Evolutionary conservation across 2,888 invertebrate species (phyloP).

Genomic region (Dinocampus coccinellae): DNA sequence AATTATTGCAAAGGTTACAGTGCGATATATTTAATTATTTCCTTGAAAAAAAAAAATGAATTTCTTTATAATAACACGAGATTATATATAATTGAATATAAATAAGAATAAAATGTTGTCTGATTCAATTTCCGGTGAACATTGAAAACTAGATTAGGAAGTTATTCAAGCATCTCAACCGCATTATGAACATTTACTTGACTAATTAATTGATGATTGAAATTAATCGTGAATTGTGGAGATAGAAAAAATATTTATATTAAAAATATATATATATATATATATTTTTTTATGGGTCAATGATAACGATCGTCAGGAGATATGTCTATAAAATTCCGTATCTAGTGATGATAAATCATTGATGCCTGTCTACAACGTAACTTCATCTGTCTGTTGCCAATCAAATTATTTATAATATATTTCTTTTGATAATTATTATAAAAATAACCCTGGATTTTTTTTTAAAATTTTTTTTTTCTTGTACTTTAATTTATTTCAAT

Average conservation of each 20-base stretch:
- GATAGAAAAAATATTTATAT: slow-evolving; percentile 2
- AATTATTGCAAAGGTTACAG: background rate
- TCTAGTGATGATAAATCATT: background rate
- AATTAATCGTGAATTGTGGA: background rate
- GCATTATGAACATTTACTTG: background rate
- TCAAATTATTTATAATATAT: background rate
- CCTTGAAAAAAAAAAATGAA: background rate
- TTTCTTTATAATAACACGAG: background rate
- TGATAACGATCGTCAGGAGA: background rate
- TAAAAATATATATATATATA: too few species aligned
- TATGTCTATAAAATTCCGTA: background rate
- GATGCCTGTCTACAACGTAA: background rate
- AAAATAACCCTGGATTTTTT: background rate
- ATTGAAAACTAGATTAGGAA: background rate
- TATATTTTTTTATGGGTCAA: too few species aligned
- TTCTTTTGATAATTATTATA: slow-evolving; percentile 1
- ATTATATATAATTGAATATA: background rate
- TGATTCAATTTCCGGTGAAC: slow-evolving; percentile 3
- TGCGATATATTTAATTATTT: background rate
- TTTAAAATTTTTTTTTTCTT: background rate
- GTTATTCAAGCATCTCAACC: slow-evolving; percentile 8
- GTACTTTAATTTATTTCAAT: too few species aligned
- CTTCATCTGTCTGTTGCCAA: background rate
- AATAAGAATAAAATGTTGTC: background rate
- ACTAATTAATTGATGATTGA: slow-evolving; percentile 7